Conservation (phyloP, 2,797 vertebrate species). For the Falco columbarius region DNA sequence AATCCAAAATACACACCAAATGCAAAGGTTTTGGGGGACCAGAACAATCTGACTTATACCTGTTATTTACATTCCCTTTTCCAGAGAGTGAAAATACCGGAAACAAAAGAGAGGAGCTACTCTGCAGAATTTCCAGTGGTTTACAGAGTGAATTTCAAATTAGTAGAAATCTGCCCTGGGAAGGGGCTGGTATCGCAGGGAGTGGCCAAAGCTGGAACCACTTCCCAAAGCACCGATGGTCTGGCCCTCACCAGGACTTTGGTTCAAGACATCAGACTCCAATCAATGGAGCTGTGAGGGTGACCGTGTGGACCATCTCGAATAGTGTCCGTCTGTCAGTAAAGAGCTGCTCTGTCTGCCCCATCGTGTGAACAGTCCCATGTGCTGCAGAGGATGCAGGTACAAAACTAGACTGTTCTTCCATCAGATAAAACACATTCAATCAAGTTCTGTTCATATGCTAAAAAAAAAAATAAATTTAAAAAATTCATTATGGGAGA, state of each 20-base stretch:
- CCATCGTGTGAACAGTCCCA: accelerated
- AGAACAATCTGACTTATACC: not conserved
- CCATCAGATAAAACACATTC: not conserved
- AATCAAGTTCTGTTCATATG: not conserved
- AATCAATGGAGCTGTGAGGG: accelerated
- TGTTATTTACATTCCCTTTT: not conserved
- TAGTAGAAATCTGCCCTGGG: not conserved
- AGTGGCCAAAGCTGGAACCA: not conserved
- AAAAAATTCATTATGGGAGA: not conserved
- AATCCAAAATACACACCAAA: not conserved
- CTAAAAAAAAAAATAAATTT: not conserved
- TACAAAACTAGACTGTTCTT: not conserved
- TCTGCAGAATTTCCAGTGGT: not conserved
- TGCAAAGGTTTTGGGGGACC: not conserved
- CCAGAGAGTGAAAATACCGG: not conserved
- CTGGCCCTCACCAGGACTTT: not conserved
- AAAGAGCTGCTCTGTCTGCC: not conserved
- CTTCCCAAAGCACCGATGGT: accelerated
- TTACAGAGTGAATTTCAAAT: not conserved
- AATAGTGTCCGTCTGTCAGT: accelerated
- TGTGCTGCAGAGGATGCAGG: not conserved
- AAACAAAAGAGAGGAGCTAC: not conserved
- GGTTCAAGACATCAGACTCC: not conserved
- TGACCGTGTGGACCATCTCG: accelerated
- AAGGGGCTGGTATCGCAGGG: not conserved